Base-by-base conservation (phyloP, 2,113 vertebrate genomes). In the Dryoscopus gambensis region DNA sequence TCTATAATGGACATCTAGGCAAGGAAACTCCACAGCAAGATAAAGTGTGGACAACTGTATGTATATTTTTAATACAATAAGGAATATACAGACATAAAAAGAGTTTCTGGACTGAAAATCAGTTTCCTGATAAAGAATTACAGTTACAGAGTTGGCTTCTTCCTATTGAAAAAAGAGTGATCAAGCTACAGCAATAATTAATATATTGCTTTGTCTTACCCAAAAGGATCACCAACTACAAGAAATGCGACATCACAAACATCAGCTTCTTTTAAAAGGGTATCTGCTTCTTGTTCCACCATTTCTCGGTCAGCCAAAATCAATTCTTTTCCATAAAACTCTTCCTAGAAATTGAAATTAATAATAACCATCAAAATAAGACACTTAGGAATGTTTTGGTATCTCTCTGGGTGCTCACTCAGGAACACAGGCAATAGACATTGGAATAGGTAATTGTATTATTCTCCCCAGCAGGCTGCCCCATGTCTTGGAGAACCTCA, bases 171-270 rank as follows among this genome's bases (percentile, higher is more conserved):
- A 74, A 64, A 44, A 60, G 11, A 73, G 42, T 13, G 24, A 80
- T 59, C n/a, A 77, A 55, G 35, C 42, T 55, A 46, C 23, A 92
- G 46, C 55, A 90, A 30, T 69, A 83, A 82, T 47, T 56, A 85
- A 59, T 73, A 84, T 5, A 6, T 69, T 90, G 76, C 68, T 83
- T 63, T 68, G 28, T 89, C 98, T 99, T 98, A 99, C 99, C 99
- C 99, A 87, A 99, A 99, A 15, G 99, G 99, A 97, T 99, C 99
- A 7, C 99, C 99, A 90, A 99, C 99, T 63, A 99, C 99, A 83
- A 99, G 98, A 93, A 99, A 99, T 2, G 98, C 99, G 8, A 99
- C 98, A 60, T 99, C 99, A 63, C 80, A 98, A 47, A 94, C 87
- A 80, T 98, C 98, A 13, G 99, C 99, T 42, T 98, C 98, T 82